Conservation (phyloP, 2,888 invertebrate genomes). For the Linnaemya vulpina region DNA sequence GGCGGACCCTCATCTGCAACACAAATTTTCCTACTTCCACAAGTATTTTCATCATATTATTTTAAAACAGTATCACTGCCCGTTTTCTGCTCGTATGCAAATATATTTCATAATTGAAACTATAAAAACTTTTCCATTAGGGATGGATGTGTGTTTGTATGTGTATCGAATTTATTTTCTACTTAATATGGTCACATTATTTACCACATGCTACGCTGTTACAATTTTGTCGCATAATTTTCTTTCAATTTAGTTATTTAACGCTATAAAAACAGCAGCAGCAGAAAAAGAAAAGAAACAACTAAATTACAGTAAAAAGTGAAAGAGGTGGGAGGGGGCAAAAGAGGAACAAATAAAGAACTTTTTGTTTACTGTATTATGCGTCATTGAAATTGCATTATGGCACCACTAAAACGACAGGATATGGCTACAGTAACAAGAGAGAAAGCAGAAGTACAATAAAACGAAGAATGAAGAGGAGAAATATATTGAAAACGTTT, state of each 20-base stretch:
- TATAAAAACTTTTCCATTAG: conserved; percentile 13
- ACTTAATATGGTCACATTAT: conserved; percentile 69
- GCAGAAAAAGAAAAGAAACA: conserved; percentile 29
- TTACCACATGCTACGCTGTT: conserved; percentile 72
- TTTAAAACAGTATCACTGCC: too few species aligned
- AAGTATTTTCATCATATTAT: too few species aligned
- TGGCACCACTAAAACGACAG: conserved; percentile 71
- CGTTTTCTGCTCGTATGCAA: not conserved
- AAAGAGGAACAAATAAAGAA: conserved; percentile 37
- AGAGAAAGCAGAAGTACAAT: conserved; percentile 34
- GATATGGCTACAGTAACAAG: conserved; percentile 65
- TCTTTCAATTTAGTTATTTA: conserved; percentile 71
- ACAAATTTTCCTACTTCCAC: too few species aligned
- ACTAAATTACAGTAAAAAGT: conserved; percentile 18
- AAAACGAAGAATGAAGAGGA: conserved; percentile 13
- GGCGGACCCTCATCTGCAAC: too few species aligned
- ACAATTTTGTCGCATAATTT: conserved; percentile 73
- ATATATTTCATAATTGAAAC: not conserved
- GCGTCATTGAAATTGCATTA: conserved; percentile 73
- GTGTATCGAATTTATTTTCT: conserved; percentile 35
- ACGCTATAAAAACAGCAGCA: conserved; percentile 49
- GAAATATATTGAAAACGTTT: conserved; percentile 40
- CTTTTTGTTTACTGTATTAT: conserved; percentile 70
- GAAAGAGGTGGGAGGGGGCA: not conserved
- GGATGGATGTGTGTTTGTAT: not conserved